These are phyloP conservation scores for Dyspetes luteomarginatus DNA, from an alignment of 2,888 invertebrate genomes.

Conservation along the genomic window DNA sequence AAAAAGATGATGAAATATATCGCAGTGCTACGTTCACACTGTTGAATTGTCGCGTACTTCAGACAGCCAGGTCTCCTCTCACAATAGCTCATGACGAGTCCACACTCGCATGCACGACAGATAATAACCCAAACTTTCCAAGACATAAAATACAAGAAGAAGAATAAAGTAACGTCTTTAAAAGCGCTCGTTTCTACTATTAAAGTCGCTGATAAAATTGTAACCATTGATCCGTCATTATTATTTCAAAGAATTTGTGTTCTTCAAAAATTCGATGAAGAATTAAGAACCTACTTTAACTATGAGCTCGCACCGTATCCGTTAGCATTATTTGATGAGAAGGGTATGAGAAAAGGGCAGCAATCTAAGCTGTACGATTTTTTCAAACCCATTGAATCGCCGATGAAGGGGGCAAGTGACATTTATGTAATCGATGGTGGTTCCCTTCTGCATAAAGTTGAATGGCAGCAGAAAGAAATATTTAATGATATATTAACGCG, in stretches of 20 bases:
- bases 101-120: too few species aligned
- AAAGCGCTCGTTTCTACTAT: constrained; percentile 23
- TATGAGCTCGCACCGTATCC: constrained; percentile 67
- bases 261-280: constrained; percentile 56
- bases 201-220: constrained; percentile 40
- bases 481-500: constrained; percentile 69
- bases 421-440: constrained; percentile 73
- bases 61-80: too few species aligned
- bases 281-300: constrained; percentile 62
- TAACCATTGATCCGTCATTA: constrained; percentile 59
- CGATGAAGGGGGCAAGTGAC: constrained; percentile 64
- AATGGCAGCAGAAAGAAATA: constrained; percentile 74
- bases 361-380: constrained; percentile 65
- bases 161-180: constrained; percentile 14
- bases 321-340: constrained; percentile 67
- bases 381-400: constrained; percentile 58
- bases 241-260: constrained; percentile 66
- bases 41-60: too few species aligned
- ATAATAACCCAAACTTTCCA: constrained; percentile 28
- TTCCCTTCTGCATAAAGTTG: constrained; percentile 76
- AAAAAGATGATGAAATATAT: too few species aligned
- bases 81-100: too few species aligned
- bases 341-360: constrained; percentile 62
- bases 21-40: too few species aligned
- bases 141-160: constrained; percentile 25